phyloP scores from a whole-genome alignment of 2,888 invertebrate genomes.

The Malthinus seriepunctatus region DNA sequence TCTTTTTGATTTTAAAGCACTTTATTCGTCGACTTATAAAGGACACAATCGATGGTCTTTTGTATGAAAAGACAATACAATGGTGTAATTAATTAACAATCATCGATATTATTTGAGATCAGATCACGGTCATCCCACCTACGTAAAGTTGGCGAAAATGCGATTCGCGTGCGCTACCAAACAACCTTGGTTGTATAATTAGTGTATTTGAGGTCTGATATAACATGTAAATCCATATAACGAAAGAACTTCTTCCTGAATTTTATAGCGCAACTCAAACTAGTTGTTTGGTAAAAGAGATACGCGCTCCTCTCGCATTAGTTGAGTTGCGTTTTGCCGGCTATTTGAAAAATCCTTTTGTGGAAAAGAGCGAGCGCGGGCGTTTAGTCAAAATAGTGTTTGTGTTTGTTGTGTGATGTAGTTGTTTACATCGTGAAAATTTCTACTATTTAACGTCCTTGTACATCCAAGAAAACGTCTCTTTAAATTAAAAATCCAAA shows the following conservation, averaged over 20 bases:
- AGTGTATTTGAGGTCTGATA: slow-evolving; percentile 12
- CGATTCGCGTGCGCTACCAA: slow-evolving; percentile 17
- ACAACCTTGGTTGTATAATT: slow-evolving; percentile 23
- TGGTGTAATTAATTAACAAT: too few species aligned
- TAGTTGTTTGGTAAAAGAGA: too few species aligned
- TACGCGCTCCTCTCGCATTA: neutral
- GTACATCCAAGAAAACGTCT: neutral
- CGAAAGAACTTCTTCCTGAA: slow-evolving; percentile 10
- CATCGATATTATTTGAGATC: neutral
- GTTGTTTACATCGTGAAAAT: neutral
- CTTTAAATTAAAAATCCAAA: neutral
- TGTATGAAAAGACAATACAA: too few species aligned
- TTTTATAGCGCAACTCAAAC: neutral
- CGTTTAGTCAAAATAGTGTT: neutral
- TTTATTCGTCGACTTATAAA: too few species aligned
- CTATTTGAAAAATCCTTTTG: slow-evolving; percentile 1
- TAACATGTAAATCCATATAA: slow-evolving; percentile 13
- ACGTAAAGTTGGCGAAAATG: slow-evolving; percentile 6
- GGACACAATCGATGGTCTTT: too few species aligned
- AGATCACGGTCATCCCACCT: slow-evolving; percentile 16
- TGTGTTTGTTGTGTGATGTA: slow-evolving; percentile 1
- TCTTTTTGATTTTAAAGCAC: too few species aligned
- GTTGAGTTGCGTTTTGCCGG: neutral
- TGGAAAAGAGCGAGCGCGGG: slow-evolving; percentile 8
- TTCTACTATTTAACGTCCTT: neutral